Base-by-base conservation (phyloP, 37 sponge, comb jelly and placozoan species). In the Corticium candelabrum region DNA sequence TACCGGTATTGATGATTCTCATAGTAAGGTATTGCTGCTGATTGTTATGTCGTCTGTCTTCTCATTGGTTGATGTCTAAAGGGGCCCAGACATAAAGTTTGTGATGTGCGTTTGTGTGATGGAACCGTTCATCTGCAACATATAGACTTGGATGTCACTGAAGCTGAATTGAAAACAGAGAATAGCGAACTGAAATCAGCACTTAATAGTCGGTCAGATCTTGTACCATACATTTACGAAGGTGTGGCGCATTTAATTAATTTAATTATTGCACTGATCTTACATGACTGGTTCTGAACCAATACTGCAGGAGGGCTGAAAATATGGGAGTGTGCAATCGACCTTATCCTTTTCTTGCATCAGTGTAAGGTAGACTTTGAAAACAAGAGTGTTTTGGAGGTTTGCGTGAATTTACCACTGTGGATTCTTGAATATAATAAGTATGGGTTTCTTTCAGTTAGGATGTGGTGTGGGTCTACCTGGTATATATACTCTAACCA, bases 381-480 rank as follows among this genome's bases (percentile, higher is more conserved):
- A 27, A 21, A 50, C 11, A 50, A 50, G 62, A 50, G 62, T 11
- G 62, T 50, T 50, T 21, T 50, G 11, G 62, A 50, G 15, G 62
- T 50, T 27, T 50, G 62, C 15, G 62, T 11, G 15, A 50, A 27
- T 27, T 50, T 11, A 27, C 15, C 21, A 50, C 62, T 50, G 62
- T n/a, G n/a, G n/a, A n/a, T n/a, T n/a, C 62, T 27, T 50, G 15
- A 50, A 11, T 50, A 21, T 50, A 50, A 21, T n/a, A n/a, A 50
- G 21, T 50, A 62, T 67, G 37, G 40, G 74, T 27, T 85, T 98
- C 1, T 67, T 98, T 69, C 90, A 98, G 82, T 82, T 98, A 40
- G 99, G 99, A 1, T 93, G 95, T 85, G 99, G 99, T 15, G 81
- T 76, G 39, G 99, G 99, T 0, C 80, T 98, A 7, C 92, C 93